Evolutionary conservation across 2,113 vertebrate species (phyloP).

Genomic region (Leucosticte australis): DNA sequence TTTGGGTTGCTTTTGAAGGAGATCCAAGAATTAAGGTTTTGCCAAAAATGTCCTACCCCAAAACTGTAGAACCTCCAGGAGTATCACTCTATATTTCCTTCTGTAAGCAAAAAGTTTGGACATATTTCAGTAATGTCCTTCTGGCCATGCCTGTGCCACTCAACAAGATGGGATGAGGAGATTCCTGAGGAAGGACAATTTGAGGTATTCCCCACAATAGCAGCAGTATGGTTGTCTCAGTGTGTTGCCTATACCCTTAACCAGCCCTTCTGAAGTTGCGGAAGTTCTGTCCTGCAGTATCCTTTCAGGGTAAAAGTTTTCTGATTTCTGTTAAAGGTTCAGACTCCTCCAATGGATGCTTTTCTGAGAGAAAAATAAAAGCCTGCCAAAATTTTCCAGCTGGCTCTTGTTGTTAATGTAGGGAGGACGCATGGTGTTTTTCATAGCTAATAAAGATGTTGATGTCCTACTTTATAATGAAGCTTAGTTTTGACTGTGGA

Average conservation of each 20-base stretch:
- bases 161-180: neutral
- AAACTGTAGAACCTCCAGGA: neutral
- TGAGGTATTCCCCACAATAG: neutral
- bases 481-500: neutral
- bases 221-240: neutral
- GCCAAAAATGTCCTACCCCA: neutral
- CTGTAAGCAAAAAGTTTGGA: neutral
- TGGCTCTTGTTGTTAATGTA: neutral
- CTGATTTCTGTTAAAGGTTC: neutral
- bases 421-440: neutral
- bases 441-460: slow-evolving; percentile 19
- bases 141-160: neutral
- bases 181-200: neutral
- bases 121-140: neutral
- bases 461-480: neutral
- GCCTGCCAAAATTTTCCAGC: neutral
- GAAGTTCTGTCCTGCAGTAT: neutral
- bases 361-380: neutral
- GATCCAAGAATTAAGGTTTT: neutral
- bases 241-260: neutral
- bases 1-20: neutral
- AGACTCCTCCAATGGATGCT: neutral
- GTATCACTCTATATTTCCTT: neutral
- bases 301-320: neutral
- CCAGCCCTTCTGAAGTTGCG: neutral